These are phyloP conservation scores for Uropetala carovei DNA, from an alignment of 2,888 invertebrate genomes.

Conservation along the genomic window DNA sequence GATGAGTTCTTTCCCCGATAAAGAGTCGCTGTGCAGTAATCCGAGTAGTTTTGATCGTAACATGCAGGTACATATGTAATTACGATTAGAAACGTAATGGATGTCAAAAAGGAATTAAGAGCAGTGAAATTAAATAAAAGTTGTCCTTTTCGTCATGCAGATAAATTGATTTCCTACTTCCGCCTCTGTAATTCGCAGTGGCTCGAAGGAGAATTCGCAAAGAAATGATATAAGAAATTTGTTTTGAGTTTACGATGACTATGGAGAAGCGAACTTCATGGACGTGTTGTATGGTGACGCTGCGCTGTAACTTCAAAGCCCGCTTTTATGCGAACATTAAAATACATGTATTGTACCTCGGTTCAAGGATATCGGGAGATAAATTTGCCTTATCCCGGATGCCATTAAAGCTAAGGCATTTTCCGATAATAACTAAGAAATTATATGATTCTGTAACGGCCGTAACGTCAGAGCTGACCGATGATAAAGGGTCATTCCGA, in stretches of 20 bases:
- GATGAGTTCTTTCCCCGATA: too few relatives aligned
- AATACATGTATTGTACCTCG: constrained; percentile 1
- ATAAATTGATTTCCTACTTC: not conserved
- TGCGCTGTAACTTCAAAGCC: not conserved
- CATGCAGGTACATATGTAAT: too few relatives aligned
- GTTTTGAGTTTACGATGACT: not conserved
- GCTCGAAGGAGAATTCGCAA: not conserved
- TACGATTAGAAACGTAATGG: too few relatives aligned
- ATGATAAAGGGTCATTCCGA: not conserved
- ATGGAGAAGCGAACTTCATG: not conserved
- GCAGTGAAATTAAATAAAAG: too few relatives aligned
- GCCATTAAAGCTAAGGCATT: not conserved
- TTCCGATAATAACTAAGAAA: constrained; percentile 10
- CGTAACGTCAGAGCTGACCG: not conserved
- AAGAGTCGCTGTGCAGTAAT: too few relatives aligned
- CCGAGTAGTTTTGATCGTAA: too few relatives aligned
- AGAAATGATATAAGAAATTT: not conserved
- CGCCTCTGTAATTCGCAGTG: not conserved
- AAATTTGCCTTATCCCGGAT: not conserved
- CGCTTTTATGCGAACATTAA: not conserved
- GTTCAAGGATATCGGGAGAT: not conserved
- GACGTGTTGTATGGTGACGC: not conserved
- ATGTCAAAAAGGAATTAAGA: too few relatives aligned
- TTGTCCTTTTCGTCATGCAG: not conserved
- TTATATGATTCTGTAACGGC: not conserved